phyloP scores from a whole-genome alignment of 2,797 vertebrate species.

The Neomorphus geoffroyi region DNA sequence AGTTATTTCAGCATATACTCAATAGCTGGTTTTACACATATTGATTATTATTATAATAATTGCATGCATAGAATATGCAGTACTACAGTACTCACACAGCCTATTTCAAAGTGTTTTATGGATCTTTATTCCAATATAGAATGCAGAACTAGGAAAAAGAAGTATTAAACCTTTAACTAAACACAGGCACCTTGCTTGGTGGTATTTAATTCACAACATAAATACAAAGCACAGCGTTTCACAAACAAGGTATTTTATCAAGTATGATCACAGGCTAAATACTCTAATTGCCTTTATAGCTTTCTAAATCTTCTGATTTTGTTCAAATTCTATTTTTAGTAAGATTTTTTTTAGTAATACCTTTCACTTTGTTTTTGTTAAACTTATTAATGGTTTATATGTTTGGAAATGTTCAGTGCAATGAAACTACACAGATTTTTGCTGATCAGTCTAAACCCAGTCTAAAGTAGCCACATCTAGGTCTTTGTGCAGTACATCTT shows the following conservation, averaged over 20 bases:
- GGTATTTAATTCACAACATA: not conserved
- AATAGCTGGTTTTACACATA: not conserved
- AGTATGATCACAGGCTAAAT: not conserved
- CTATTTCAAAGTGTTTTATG: not conserved
- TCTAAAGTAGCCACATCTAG: not conserved
- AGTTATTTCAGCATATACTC: not conserved
- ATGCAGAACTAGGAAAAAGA: not conserved
- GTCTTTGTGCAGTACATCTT: not conserved
- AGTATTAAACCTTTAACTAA: not conserved
- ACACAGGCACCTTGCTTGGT: not conserved
- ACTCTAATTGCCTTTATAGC: slow-evolving; percentile 20
- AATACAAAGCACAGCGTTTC: not conserved
- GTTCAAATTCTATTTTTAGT: slow-evolving; percentile 1
- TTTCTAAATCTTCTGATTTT: slow-evolving; percentile 40
- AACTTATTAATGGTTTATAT: not conserved
- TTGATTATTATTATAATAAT: not conserved
- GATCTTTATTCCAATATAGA: not conserved
- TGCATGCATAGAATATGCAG: not conserved
- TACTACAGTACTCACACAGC: not conserved
- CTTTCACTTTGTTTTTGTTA: not conserved
- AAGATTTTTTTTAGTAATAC: not conserved
- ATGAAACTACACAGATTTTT: not conserved
- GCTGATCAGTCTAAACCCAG: not conserved
- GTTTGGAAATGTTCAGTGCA: not conserved
- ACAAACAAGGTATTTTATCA: not conserved